These are phyloP conservation scores for Bradysia coprophila DNA, from an alignment of 1,140 invertebrate genomes.

Conservation along the genomic window DNA sequence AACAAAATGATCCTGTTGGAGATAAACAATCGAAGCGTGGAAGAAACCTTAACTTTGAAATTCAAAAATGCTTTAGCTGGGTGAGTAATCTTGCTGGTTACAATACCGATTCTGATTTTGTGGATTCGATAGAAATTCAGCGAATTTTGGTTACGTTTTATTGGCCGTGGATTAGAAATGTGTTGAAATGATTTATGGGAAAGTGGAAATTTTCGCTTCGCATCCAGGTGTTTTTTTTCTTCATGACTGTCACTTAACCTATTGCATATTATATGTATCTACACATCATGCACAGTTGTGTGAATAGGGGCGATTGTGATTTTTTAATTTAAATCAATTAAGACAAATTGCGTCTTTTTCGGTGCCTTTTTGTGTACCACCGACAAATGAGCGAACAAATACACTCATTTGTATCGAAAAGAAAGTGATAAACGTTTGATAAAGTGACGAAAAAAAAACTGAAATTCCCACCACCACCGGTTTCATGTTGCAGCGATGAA, in stretches of 20 bases:
- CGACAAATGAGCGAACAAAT: too few species aligned
- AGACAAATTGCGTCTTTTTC: too few species aligned
- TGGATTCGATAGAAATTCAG: background rate
- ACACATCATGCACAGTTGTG: too few species aligned
- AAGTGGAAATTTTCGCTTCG: background rate
- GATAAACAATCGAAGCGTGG: constrained; percentile 95
- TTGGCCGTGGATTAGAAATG: background rate
- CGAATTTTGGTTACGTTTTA: background rate
- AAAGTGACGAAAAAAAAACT: too few species aligned
- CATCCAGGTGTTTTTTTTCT: background rate
- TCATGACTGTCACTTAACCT: background rate
- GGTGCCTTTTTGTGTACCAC: too few species aligned
- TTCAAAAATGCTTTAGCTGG: constrained; percentile 87
- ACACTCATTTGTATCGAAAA: too few species aligned
- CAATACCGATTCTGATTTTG: constrained; percentile 5
- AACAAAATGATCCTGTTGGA: constrained; percentile 87
- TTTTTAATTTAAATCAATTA: too few species aligned
- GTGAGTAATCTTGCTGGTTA: constrained; percentile 44
- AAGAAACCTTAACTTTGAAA: constrained; percentile 87
- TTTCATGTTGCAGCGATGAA: too few species aligned
- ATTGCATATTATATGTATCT: too few species aligned
- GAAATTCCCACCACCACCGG: too few species aligned
- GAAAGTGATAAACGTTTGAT: too few species aligned
- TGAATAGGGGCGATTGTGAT: too few species aligned
- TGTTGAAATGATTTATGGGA: background rate